Evolutionary conservation across 64 coral and sea anemone genomes (phyloP).

Genomic region (Acropora tenuis): DNA sequence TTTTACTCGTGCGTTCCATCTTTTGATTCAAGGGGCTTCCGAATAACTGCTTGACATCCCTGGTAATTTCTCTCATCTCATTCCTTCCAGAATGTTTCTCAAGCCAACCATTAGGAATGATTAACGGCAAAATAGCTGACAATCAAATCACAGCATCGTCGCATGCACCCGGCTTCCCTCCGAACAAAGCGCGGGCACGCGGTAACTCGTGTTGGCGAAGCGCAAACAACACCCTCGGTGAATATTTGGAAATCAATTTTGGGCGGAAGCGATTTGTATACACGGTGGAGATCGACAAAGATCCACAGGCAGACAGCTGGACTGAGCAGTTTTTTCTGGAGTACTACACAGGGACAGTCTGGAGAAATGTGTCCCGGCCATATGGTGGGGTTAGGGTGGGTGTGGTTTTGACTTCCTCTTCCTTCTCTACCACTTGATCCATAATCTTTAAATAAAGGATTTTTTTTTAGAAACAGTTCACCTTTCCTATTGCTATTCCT

Average conservation of each 20-base stretch:
- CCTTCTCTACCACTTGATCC: too few relatives aligned
- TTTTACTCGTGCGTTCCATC: too few relatives aligned
- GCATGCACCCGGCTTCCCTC: background rate
- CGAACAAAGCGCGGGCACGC: constrained; percentile 23
- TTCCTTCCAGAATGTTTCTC: constrained; percentile 16
- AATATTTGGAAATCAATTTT: constrained; percentile 36
- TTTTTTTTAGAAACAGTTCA: too few relatives aligned
- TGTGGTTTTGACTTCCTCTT: background rate
- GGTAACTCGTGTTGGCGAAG: constrained; percentile 46
- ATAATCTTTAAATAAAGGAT: too few relatives aligned
- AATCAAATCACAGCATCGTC: constrained; percentile 43
- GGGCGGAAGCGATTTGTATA: background rate
- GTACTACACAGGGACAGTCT: background rate
- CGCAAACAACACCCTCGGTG: background rate
- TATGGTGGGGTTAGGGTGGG: background rate
- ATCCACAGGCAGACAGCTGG: constrained; percentile 41
- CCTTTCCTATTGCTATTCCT: too few relatives aligned
- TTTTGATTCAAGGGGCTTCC: too few relatives aligned
- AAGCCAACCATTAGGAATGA: constrained; percentile 8
- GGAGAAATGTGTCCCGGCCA: background rate
- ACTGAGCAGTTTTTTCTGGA: constrained; percentile 7
- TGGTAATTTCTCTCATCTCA: background rate
- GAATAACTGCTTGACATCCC: too few relatives aligned
- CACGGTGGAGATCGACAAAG: constrained; percentile 17
- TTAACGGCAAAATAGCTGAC: background rate